Evolutionary conservation across 2,113 vertebrate genomes (phyloP), one percentile per base, ranked within the genome.

Genomic region (Mugil cephalus): DNA sequence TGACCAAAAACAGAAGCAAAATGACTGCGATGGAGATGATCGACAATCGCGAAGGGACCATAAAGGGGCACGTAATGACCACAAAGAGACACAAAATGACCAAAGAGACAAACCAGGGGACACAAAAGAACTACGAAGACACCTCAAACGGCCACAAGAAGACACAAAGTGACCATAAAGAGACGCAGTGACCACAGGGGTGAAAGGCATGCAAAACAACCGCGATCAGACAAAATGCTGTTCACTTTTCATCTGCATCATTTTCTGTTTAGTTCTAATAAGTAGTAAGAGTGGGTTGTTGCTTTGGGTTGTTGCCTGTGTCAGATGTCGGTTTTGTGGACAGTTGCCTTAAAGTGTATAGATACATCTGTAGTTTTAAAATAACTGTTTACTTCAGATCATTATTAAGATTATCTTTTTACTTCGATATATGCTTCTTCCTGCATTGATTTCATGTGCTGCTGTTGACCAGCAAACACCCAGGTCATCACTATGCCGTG

Each of bases 191-290:
- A 46, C 50, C 10, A 38, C 21, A 43, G 30, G 21, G 17, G 52
- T 12, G 10, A 47, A 24, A 66, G 11, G 34, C 10, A 21, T 34
- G 36, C 4, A 70, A 59, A 50, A 54, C 10, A 21, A 75, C 35
- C 2, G 9, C 15, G 34, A 9, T 3, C 3, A 30, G 24, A 30
- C 24, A 30, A 30, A 30, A 30, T 5, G 24, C 24, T 5, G 24
- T 30, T 30, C 24, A 5, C 24, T 2, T n/a, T 5, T 30, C 24
- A 30, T 30, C 5, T 30, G 24, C 24, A 30, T 30, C 24, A 3
- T 30, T 30, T 30, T 30, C 24, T 3, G 24, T 30, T 30, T 30
- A 2, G 24, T 30, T 5, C 24, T 30, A 30, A 30, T 30, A n/a
- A n/a, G 24, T 30, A 30, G 24, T 2, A 30, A 5, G 24, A 30